phyloP scores from a whole-genome alignment of 2,797 vertebrate genomes.

The Cossypha heuglini region DNA sequence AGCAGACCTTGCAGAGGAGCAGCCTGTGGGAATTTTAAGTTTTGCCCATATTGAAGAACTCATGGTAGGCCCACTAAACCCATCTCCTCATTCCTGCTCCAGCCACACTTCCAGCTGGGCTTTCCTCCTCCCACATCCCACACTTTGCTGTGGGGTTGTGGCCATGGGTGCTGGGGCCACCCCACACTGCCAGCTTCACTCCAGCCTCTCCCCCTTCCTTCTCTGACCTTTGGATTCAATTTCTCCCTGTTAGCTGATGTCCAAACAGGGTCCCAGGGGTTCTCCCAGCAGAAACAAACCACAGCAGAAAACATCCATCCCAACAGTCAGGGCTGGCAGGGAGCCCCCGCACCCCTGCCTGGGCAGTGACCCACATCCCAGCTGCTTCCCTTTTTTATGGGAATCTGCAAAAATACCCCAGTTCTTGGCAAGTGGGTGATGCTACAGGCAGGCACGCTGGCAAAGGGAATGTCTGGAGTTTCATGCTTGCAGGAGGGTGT shows the following conservation, averaged over 20 bases:
- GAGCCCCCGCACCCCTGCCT: not conserved
- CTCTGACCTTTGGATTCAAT: slow-evolving; percentile 30
- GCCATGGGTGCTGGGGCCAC: not conserved
- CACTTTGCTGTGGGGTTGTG: not conserved
- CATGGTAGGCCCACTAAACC: not conserved
- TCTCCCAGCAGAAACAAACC: not conserved
- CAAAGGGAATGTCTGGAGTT: not conserved
- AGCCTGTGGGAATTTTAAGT: not conserved
- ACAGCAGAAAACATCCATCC: not conserved
- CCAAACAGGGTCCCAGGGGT: not conserved
- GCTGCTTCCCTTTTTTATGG: not conserved
- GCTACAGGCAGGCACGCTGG: not conserved
- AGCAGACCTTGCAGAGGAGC: not conserved
- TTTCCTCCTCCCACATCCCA: not conserved
- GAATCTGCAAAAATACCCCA: not conserved
- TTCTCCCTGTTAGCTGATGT: not conserved
- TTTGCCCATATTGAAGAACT: not conserved
- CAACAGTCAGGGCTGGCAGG: fast-evolving
- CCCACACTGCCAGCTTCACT: not conserved
- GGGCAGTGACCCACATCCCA: not conserved
- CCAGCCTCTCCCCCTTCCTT: not conserved
- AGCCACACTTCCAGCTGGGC: fast-evolving
- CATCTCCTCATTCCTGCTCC: not conserved
- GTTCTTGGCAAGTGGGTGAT: fast-evolving
- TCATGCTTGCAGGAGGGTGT: fast-evolving